phyloP scores from a whole-genome alignment of 2,888 invertebrate genomes.

The Euclidia mi region DNA sequence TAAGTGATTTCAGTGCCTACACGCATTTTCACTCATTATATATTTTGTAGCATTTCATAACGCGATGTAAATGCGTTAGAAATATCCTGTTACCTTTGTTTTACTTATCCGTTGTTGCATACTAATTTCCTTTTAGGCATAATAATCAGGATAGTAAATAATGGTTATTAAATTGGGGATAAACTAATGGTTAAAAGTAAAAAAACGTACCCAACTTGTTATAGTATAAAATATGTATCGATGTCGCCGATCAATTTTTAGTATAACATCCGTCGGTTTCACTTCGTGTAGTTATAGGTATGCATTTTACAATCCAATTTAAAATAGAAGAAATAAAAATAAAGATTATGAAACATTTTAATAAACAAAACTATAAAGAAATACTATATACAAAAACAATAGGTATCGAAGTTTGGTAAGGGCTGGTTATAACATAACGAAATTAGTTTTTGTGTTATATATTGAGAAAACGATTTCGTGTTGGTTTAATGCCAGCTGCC shows the following conservation, averaged over 20 bases:
- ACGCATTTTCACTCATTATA: too few species aligned
- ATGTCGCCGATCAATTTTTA: too few species aligned
- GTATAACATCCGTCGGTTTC: too few species aligned
- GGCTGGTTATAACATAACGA: conserved; percentile 20
- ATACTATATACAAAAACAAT: conserved; percentile 31
- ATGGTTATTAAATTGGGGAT: too few species aligned
- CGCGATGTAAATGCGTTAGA: not conserved
- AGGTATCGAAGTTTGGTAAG: conserved; percentile 23
- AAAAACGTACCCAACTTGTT: not conserved
- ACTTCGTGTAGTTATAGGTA: too few species aligned
- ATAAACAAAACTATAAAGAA: conserved; percentile 30
- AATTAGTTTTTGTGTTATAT: not conserved
- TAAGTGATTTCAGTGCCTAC: too few species aligned
- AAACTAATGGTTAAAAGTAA: too few species aligned
- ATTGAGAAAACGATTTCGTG: conserved; percentile 39
- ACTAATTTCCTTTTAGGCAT: not conserved
- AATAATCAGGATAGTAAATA: not conserved
- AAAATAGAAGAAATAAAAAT: conserved; percentile 11
- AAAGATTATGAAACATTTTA: conserved; percentile 25
- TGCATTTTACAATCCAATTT: not conserved
- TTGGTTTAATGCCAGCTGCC: conserved; percentile 43
- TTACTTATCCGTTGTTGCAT: conserved; percentile 3
- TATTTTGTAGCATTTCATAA: not conserved
- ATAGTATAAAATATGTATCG: not conserved
- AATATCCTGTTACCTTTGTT: conserved; percentile 22